Evolutionary conservation across 2,888 invertebrate genomes (phyloP), one percentile per base, ranked within the genome.

Genomic region (Mystacides longicornis): DNA sequence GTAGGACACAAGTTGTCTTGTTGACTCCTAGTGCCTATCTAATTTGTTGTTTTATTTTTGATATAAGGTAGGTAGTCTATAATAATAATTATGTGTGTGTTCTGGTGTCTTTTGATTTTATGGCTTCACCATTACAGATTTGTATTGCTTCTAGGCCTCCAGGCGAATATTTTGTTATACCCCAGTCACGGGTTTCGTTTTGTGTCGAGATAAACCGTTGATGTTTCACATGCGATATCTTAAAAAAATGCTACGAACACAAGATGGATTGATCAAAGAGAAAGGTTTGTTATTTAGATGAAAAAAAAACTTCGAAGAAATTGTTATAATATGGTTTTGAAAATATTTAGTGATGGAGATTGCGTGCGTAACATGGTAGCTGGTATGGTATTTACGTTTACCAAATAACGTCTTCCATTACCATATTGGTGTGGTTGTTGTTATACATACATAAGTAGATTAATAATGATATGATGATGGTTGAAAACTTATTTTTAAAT

Each of bases 321-420:
- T n/a, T n/a, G n/a, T n/a, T n/a, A n/a, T n/a, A 9, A 14, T 31
- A 22, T 14, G 31, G 50, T n/a, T 31, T 20, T 22, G 21, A 48
- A 47, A 19, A 31, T 55, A 43, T 46, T 31, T 23, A 50, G 54
- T 49, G 49, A n/a, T 43, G 37, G 53, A 19, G 45, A 51, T 56
- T 51, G 59, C 59, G 56, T 59, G 59, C 59, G 59, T 59, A 59
- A 57, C 43, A 20, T 55, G 31, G 57, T 45, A 59, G 59, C 57
- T 49, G 37, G 23, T 16, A 7, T 31, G n/a, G n/a, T n/a, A 54
- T 20, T 42, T 37, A 37, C 33, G 50, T 9, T 31, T 9, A 31
- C 14, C 9, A 7, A 31, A 31, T 9, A 31, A 7, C 14, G 31
- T 14, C 7, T 31, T 9, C 31, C 14, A 31, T 31, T 31, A 31